Evolutionary conservation across 2,888 invertebrate species (phyloP), one percentile per base, ranked within the genome.

Genomic region (Exephanes ischioxanthus): DNA sequence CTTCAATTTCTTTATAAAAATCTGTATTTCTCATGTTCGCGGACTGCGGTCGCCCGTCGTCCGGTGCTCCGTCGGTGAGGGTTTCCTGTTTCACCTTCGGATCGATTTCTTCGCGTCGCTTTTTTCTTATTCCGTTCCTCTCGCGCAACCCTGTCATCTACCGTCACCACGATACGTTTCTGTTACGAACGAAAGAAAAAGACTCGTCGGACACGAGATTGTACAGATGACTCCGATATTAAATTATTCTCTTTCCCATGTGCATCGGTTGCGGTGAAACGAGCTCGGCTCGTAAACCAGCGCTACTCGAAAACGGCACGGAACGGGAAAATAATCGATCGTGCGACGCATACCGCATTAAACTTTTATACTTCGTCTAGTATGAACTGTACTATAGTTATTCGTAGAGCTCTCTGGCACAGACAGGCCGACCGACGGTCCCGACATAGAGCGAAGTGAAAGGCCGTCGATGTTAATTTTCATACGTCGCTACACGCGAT

Each of bases 281-380:
- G 45, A 41, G 9, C 19, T 22, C 19, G 16, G 22, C 19, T 72
- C 11, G 14, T 0, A 48, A 51, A 30, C 51, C 16, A 63, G 66
- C 7, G 63, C 14, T 33, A 14, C 11, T 55, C 51, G 58, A 22
- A 63, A 68, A 30, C 33, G 68, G 16, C 55, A 55, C 68, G 77
- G 53, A 72, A 66, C 14, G 22, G 41, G 48, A 71, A 73, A 86
- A 84, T 53, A 72, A 86, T 86, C 80, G 84, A 86, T 86, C 55
- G 77, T 11, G 14, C 41, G 37, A 55, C 68, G 84, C 72, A 78
- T 80, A 73, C 77, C 73, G 48, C 68, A 77, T 80, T 61, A 84
- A 86, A 80, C 3, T 80, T 84, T 37, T 68, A 80, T 77, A 51
- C 51, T 9, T 75, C 75, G 66, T 33, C 51, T 73, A 51, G 58